Evolutionary conservation across 2,113 vertebrate genomes (phyloP).

Genomic region (Henicopernis longicauda): DNA sequence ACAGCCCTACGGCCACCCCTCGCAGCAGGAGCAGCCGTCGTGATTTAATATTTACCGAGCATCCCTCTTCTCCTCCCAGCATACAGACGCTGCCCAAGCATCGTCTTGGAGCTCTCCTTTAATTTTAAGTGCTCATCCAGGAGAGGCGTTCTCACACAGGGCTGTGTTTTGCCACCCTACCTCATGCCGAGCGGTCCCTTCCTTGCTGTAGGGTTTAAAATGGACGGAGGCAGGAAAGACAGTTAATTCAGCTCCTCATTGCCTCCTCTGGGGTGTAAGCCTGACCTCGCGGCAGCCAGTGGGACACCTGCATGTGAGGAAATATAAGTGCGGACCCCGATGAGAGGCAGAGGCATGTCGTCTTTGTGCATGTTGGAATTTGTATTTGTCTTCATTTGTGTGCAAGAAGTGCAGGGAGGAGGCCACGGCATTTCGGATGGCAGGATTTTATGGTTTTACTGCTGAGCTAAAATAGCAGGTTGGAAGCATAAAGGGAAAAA

Average conservation of each 20-base stretch:
- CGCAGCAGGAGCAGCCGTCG: fast-evolving
- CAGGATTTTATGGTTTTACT: constrained; percentile 1
- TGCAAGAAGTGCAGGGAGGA: neutral
- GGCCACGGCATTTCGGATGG: neutral
- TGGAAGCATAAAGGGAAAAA: neutral
- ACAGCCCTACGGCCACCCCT: fast-evolving
- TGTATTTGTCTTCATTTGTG: neutral
- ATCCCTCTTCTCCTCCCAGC: neutral
- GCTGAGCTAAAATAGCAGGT: constrained; percentile 32
- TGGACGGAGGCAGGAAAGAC: neutral
- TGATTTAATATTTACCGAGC: fast-evolving
- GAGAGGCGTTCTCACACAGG: neutral
- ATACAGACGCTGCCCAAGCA: fast-evolving
- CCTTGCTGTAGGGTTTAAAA: neutral
- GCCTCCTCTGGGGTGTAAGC: neutral
- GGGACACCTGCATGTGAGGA: neutral
- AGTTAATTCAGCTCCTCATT: neutral
- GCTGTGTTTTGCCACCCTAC: neutral
- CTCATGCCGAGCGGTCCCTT: neutral
- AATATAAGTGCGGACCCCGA: neutral
- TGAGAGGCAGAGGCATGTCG: neutral
- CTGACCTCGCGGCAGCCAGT: neutral
- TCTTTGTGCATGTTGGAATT: neutral
- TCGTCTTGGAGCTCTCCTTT: neutral
- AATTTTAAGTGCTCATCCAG: neutral